Evolutionary conservation across 2,797 vertebrate genomes (phyloP).

Genomic region (Enteromius paludinosus): DNA sequence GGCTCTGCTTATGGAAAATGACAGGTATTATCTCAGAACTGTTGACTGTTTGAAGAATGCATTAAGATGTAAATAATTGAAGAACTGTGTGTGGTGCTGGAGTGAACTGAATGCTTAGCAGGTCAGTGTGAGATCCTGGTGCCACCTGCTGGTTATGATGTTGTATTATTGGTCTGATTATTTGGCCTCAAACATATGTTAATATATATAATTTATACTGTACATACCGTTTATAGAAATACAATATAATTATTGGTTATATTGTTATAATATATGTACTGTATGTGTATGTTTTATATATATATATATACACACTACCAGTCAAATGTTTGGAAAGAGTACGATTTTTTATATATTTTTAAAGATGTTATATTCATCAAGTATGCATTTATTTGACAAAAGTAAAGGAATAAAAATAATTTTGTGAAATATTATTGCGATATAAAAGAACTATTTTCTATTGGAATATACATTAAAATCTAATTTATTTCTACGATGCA

Average conservation of each 20-base stretch:
- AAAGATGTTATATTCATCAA: no score
- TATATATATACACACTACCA: no score
- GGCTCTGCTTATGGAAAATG: constrained; percentile 94
- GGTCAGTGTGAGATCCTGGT: constrained; percentile 31
- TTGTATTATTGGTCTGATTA: neutral
- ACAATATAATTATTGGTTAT: neutral
- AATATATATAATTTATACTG: no score
- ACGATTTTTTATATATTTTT: no score
- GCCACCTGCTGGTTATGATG: constrained; percentile 51
- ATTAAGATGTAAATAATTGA: constrained; percentile 36
- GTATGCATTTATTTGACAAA: no score
- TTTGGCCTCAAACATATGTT: neutral
- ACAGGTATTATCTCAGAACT: constrained; percentile 79
- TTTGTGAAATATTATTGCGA: no score
- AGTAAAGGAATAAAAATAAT: no score
- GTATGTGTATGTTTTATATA: no score
- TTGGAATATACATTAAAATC: no score
- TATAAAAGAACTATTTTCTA: no score
- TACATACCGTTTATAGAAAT: neutral
- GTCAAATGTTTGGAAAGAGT: no score
- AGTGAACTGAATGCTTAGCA: constrained; percentile 40
- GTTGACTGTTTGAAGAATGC: constrained; percentile 3
- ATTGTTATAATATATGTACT: neutral
- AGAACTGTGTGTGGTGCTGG: neutral
- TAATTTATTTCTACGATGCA: no score